phyloP scores from a whole-genome alignment of 2,888 invertebrate species.

The Nemurella pictetii region DNA sequence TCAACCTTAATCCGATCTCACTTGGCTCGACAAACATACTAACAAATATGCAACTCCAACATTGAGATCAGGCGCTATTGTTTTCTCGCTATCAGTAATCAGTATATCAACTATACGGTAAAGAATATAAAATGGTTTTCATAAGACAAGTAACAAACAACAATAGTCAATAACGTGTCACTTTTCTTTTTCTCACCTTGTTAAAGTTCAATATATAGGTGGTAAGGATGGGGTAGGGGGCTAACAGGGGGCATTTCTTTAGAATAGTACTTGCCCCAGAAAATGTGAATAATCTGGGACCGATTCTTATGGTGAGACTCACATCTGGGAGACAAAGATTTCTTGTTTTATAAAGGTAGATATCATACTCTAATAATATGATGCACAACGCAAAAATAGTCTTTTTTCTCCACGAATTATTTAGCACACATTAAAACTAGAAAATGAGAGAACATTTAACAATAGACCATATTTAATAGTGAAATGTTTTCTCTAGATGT shows the following conservation, averaged over 20 bases:
- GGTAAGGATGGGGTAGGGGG: background rate
- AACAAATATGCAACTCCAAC: background rate
- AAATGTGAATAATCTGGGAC: background rate
- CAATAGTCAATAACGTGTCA: background rate
- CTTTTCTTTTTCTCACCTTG: slow-evolving; percentile 8
- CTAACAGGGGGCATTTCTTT: background rate
- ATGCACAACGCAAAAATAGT: slow-evolving; percentile 29
- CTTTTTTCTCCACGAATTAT: slow-evolving; percentile 27
- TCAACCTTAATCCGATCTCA: background rate
- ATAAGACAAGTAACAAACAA: background rate
- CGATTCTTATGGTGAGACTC: background rate
- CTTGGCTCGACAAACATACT: background rate
- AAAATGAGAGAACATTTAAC: slow-evolving; percentile 39
- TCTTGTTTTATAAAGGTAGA: slow-evolving; percentile 23
- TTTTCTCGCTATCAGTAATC: background rate
- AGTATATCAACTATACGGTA: background rate
- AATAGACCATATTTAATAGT: slow-evolving; percentile 31
- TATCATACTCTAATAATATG: background rate
- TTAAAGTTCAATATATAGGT: background rate
- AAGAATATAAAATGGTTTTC: background rate
- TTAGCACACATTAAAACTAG: slow-evolving; percentile 34
- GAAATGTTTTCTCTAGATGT: background rate
- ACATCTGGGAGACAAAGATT: slow-evolving; percentile 35
- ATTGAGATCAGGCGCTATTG: background rate
- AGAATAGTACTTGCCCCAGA: slow-evolving; percentile 11